phyloP scores from a whole-genome alignment of 2,797 vertebrate species.

The Octomys mimax region DNA sequence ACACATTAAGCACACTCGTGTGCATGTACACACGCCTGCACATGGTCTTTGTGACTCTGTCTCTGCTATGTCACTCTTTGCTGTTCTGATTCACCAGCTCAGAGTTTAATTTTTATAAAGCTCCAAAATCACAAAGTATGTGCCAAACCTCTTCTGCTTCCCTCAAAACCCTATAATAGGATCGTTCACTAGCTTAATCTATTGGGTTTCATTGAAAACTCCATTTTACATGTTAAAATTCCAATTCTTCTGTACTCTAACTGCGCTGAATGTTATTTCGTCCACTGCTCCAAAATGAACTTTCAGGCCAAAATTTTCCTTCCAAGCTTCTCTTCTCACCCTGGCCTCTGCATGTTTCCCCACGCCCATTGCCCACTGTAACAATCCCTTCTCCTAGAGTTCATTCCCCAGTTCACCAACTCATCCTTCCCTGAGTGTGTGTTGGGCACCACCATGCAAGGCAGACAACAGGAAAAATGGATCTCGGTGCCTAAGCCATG shows the following conservation, averaged over 20 bases:
- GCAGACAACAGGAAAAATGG: background rate
- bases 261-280: background rate
- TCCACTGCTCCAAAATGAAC: background rate
- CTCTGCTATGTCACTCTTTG: background rate
- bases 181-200: background rate
- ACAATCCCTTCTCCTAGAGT: background rate
- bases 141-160: background rate
- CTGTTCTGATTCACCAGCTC: background rate
- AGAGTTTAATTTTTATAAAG: background rate
- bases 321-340: background rate
- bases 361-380: too few relatives aligned
- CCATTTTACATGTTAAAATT: background rate
- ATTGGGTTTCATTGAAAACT: constrained; percentile 20
- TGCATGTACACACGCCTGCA: background rate
- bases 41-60: background rate
- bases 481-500: background rate
- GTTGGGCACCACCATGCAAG: background rate
- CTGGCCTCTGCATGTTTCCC: background rate
- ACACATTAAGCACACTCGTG: background rate
- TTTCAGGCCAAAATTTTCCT: background rate
- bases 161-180: background rate
- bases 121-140: background rate
- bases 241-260: background rate
- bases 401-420: background rate
- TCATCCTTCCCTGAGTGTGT: background rate